Evolutionary conservation across 23 tunicate genomes (phyloP), one percentile per base, ranked within the genome.

Genomic region (Ascidia mentula): DNA sequence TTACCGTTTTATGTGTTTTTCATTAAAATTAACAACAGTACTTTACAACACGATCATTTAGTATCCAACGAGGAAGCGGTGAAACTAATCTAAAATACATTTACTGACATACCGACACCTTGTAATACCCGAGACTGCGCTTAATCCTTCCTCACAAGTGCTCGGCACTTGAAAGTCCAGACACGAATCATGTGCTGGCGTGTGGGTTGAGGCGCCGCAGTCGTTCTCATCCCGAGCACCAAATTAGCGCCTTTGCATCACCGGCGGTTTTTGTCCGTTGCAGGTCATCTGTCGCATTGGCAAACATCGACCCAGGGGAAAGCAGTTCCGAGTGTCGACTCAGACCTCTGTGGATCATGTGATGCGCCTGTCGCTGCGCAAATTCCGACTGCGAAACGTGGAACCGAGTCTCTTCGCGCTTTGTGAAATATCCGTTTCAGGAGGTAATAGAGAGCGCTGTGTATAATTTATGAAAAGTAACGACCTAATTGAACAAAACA

Each of bases 371-470:
- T 82, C 89, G 5, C 46, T 85, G 34, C 72, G 89, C 70, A 85
- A 85, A 60, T 85, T 85, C 34, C 82, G 89, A n/a, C 46, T 85
- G 72, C 78, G 82, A 18, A 85, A 85, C 36, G 89, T 85, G 13
- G 89, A 85, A 61, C 72, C 89, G n/a, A 38, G 39, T 20, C 45
- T 85, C 2, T 85, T 85, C 42, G 82, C 78, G 9, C 82, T 85
- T 24, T 85, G 89, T 69, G 89, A 85, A 45, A 36, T 77, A 39
- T 36, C 80, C 32, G 32, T 42, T 3, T n/a, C 42, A 17, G 80
- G 80, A 77, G 80, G 80, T 77, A 26, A 24, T 53, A 28, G 22
- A 9, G 28, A 9, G 24, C 4, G 13, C 65, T 1, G 65, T 42
- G 53, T 15, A 15, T 15, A 42, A 15, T 9, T 42, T 9, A 42